These are phyloP conservation scores for Uloborus plumipes DNA, from an alignment of 2,888 invertebrate species.

Conservation along the genomic window DNA sequence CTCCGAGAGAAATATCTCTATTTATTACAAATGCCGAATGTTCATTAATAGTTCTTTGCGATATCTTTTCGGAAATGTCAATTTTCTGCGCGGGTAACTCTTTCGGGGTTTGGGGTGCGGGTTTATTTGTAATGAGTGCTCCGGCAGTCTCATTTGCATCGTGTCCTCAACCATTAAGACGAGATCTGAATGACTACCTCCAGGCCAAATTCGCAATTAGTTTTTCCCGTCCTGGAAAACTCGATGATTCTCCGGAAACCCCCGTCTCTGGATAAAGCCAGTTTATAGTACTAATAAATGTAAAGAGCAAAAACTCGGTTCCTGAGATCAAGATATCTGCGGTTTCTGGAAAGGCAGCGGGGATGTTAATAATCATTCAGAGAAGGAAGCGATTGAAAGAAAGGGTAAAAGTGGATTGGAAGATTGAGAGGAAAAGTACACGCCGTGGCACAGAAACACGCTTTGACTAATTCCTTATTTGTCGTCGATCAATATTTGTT, in stretches of 20 bases:
- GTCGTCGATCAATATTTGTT: slow-evolving; percentile 63
- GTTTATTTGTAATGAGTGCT: not conserved
- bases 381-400: slow-evolving; percentile 19
- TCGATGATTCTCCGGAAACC: slow-evolving; percentile 15
- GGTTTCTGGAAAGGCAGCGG: slow-evolving; percentile 39
- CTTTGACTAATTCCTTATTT: slow-evolving; percentile 64
- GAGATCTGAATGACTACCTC: slow-evolving; percentile 28
- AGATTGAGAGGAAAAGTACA: slow-evolving; percentile 27
- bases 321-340: slow-evolving; percentile 20
- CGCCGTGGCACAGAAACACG: slow-evolving; percentile 36
- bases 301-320: slow-evolving; percentile 36
- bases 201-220: slow-evolving; percentile 51
- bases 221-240: slow-evolving; percentile 40
- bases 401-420: slow-evolving; percentile 33
- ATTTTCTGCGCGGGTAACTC: slow-evolving; percentile 1
- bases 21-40: no score
- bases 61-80: slow-evolving; percentile 14
- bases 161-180: slow-evolving; percentile 29
- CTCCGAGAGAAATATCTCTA: no score
- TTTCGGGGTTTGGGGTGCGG: not conserved
- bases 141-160: not conserved
- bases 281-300: slow-evolving; percentile 8
- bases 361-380: slow-evolving; percentile 53
- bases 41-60: slow-evolving; percentile 9
- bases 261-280: not conserved